phyloP scores from a whole-genome alignment of 2,113 vertebrate genomes.

The Pygoscelis antarcticus region DNA sequence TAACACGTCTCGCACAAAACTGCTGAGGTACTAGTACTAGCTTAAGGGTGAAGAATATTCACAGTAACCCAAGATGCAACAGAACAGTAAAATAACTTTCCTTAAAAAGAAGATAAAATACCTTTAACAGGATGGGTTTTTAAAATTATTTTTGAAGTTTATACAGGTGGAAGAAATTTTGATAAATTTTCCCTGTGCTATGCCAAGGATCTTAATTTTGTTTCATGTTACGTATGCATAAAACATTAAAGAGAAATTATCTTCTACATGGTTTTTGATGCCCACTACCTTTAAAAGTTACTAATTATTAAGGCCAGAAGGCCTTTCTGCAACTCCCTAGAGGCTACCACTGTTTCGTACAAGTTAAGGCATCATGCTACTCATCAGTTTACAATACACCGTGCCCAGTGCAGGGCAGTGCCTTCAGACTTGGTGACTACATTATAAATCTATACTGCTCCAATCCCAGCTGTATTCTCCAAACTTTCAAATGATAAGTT shows the following conservation, averaged over 20 bases:
- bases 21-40: neutral
- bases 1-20: neutral
- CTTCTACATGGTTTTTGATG: neutral
- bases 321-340: neutral
- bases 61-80: neutral
- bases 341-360: neutral
- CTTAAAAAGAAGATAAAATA: neutral
- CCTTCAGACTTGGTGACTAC: neutral
- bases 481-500: neutral
- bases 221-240: neutral
- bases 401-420: neutral
- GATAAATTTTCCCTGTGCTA: neutral
- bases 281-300: neutral
- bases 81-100: neutral
- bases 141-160: neutral
- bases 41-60: neutral
- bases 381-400: neutral
- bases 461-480: neutral
- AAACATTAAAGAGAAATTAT: neutral
- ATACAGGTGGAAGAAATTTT: neutral
- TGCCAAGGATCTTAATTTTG: neutral
- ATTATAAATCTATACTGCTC: neutral
- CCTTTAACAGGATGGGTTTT: neutral
- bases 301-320: neutral
- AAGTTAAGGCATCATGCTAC: neutral